Base-by-base conservation (phyloP, 1,140 invertebrate genomes). In the Tachypleus tridentatus region DNA sequence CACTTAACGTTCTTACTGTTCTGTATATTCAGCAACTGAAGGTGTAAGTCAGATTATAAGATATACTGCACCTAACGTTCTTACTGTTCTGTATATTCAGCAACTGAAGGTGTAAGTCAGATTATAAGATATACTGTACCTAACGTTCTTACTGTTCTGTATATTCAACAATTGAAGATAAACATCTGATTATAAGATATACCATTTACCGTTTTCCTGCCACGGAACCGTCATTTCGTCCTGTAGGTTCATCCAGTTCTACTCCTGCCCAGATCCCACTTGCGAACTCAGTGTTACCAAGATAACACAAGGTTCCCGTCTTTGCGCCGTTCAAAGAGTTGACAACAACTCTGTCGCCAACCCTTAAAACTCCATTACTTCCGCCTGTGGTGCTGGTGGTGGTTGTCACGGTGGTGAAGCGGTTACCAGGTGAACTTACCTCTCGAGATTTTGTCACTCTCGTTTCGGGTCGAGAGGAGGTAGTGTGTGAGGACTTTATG, bases 261-360 rank as follows among this genome's bases (percentile, higher is more conserved):
- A 83, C 74, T 9, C 82, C 82, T 68, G 77, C 78, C 82, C 82
- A 83, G 47, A 75, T 71, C 48, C 82, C 82, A 69, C 70, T 56
- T 62, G 75, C 80, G 70, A 83, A 83, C 62, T 74, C 76, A 53
- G 79, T 77, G 5, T 71, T 74, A 5, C 81, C 81, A 11, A 79
- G 74, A 70, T 76, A 81, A 49, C 76, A 70, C 47, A 80, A 68
- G 10, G 73, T 72, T 29, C 61, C 66, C 60, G 51, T 29, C 51
- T 60, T 61, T 47, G 51, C 54, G 9, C 64, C 64, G 70, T 88
- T 85, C 49, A 87, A 87, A 63, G 86, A 87, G 10, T 50, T 52
- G n/a, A 61, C 51, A 47, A 50, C 52, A 49, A 98, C 89, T 69
- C 87, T 81, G 74, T 97, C 89, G 54, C 94, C 95, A 73, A 98